Conservation (phyloP, 2,888 invertebrate genomes). For the Ectemnius continuus region DNA sequence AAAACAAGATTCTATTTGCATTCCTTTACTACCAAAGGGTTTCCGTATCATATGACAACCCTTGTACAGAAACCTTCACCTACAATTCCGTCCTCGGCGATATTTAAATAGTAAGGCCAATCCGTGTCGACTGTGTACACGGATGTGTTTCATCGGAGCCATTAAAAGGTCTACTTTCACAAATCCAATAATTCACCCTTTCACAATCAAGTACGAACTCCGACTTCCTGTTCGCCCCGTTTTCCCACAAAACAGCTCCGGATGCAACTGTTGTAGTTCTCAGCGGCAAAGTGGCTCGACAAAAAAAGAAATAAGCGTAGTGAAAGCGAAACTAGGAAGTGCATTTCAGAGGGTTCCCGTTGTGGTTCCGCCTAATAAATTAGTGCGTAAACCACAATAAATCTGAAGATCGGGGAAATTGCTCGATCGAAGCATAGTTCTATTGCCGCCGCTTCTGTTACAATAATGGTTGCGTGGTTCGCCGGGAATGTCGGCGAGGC, state of each 20-base stretch:
- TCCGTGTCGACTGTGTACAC: too few relatives aligned
- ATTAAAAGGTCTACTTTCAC: not conserved
- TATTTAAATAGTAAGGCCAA: too few relatives aligned
- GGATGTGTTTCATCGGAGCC: too few relatives aligned
- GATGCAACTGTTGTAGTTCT: slow-evolving; percentile 18
- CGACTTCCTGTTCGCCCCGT: slow-evolving; percentile 48
- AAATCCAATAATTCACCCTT: slow-evolving; percentile 16
- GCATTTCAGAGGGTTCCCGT: slow-evolving; percentile 35
- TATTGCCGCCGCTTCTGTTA: slow-evolving; percentile 29
- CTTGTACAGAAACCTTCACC: too few relatives aligned
- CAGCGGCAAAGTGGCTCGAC: not conserved
- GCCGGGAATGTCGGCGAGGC: slow-evolving; percentile 5
- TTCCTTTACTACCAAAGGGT: too few relatives aligned
- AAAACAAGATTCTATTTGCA: not conserved
- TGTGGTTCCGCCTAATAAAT: slow-evolving; percentile 28
- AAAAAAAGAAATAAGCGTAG: not conserved
- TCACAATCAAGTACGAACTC: slow-evolving; percentile 1
- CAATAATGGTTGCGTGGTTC: slow-evolving; percentile 13
- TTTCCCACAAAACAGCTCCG: slow-evolving; percentile 48
- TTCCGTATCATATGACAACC: too few relatives aligned
- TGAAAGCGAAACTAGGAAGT: slow-evolving; percentile 41
- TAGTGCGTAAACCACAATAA: slow-evolving; percentile 12
- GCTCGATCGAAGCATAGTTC: slow-evolving; percentile 9
- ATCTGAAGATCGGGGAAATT: slow-evolving; percentile 24
- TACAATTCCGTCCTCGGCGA: too few relatives aligned